phyloP scores from a whole-genome alignment of 2,797 vertebrate species.

The Chelon auratus region DNA sequence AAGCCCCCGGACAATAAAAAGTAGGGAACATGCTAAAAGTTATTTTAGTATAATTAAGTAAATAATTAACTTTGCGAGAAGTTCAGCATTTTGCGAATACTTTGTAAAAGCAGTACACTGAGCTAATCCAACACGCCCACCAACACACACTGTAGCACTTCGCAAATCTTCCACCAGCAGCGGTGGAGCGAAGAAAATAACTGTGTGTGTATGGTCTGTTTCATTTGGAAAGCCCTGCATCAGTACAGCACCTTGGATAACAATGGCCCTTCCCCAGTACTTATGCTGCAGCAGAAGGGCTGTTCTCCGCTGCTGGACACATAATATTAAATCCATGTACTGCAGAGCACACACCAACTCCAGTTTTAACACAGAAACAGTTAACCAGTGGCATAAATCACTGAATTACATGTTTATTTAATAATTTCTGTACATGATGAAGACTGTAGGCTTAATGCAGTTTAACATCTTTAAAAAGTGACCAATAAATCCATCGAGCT shows the following conservation, averaged over 20 bases:
- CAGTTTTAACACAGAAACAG: background rate
- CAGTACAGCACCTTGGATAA: background rate
- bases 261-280: background rate
- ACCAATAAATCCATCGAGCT: background rate
- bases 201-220: background rate
- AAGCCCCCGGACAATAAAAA: background rate
- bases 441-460: background rate
- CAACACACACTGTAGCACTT: conserved; percentile 1
- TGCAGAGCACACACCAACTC: background rate
- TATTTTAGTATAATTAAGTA: background rate
- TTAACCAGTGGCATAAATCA: background rate
- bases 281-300: background rate
- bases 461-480: background rate
- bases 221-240: background rate
- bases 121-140: background rate
- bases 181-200: background rate
- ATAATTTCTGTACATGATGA: background rate
- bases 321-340: background rate
- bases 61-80: background rate
- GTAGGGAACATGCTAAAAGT: background rate
- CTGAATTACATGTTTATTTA: background rate
- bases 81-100: background rate
- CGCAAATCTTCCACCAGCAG: background rate
- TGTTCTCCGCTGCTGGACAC: background rate
- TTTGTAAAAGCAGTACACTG: background rate